Conservation (phyloP, 2,888 invertebrate genomes). For the Cataglyphis altisquamis region DNA sequence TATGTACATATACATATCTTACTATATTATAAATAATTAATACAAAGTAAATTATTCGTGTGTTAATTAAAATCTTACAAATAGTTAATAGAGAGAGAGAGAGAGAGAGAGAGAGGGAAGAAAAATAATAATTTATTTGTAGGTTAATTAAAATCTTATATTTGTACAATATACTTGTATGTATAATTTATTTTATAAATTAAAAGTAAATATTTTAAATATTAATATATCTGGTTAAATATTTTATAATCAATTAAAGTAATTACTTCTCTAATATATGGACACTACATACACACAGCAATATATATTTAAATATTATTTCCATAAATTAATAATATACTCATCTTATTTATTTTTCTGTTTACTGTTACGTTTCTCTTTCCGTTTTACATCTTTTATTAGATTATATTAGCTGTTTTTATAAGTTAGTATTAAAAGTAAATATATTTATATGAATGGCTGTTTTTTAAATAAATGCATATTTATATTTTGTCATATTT, state of each 20-base stretch:
- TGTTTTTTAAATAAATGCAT: too few species aligned
- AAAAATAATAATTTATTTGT: neutral
- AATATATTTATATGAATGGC: too few species aligned
- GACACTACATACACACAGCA: neutral
- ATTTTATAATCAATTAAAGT: neutral
- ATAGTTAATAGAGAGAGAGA: neutral
- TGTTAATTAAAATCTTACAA: neutral
- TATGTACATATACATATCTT: neutral
- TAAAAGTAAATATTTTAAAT: neutral
- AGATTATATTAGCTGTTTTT: too few species aligned
- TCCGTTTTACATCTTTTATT: too few species aligned
- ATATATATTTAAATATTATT: neutral
- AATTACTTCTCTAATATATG: neutral
- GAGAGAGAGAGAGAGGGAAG: too few species aligned
- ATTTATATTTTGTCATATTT: too few species aligned
- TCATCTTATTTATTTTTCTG: too few species aligned
- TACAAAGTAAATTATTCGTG: neutral
- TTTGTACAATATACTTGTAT: neutral
- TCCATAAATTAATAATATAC: neutral
- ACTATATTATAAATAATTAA: neutral
- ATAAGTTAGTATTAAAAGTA: too few species aligned
- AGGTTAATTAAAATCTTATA: neutral
- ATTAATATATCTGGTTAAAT: neutral
- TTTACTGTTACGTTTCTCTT: too few species aligned
- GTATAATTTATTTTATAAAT: conserved; percentile 4